Evolutionary conservation across 2,113 vertebrate genomes (phyloP), one percentile per base, ranked within the genome.

Genomic region (Anolis carolinensis): DNA sequence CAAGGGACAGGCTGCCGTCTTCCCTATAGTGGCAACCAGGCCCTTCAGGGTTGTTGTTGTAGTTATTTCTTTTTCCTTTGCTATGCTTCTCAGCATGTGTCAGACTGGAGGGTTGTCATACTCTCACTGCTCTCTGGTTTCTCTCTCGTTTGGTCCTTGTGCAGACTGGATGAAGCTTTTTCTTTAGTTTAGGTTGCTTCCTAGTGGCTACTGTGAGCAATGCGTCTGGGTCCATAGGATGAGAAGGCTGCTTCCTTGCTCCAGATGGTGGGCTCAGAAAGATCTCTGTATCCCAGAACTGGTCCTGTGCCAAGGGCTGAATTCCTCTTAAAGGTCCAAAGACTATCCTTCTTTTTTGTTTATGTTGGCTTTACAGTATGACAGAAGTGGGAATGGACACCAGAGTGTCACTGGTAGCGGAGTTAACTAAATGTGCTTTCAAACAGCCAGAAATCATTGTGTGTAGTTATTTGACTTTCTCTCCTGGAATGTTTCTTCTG

Each of bases 201-300:
- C 93, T 91, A 9, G 82, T 93, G 94, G 92, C 34, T 63, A 4
- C 76, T 88, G 70, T 13, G 0, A 14, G 5, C 25, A 74, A 48
- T 34, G 71, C 16, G 20, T 30, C 27, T 67, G 36, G 20, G 13
- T 81, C 63, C 39, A 77, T 76, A 7, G 18, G 30, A 32, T 62
- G 62, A 16, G 55, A 59, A 34, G 18, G 23, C 10, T 30, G 11
- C 16, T 11, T 14, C 39, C 20, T 55, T 5, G 25, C 50, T 7
- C 32, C 23, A 30, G 23, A 34, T 25, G 30, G 7, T 25, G 32
- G 1, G 34, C 6, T 79, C 50, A 25, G 32, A 8, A 20, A 11
- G 7, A 79, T 62, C 76, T 78, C 20, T 32, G 27, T 14, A 50
- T 52, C 50, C 30, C 50, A 32, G 30, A 5, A 18, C 18, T 59